Conservation (phyloP, 64 coral and sea anemone genomes). For the Stichodactyla helianthus region DNA sequence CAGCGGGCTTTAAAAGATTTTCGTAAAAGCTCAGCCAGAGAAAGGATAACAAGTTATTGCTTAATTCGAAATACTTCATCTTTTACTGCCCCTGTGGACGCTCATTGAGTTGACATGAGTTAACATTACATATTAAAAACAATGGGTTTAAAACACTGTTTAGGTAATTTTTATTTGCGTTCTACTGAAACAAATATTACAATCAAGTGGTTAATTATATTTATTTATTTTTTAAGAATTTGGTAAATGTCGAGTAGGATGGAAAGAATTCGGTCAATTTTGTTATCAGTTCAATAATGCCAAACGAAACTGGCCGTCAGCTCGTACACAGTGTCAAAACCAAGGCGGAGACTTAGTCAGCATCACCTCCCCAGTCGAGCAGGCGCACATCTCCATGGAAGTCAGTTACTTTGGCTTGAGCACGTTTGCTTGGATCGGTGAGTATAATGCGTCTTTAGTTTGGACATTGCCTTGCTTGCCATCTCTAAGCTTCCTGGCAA, state of each 20-base stretch:
- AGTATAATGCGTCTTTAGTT: neutral
- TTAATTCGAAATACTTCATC: no score
- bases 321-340: slow-evolving; percentile 43
- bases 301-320: slow-evolving; percentile 43
- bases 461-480: no score
- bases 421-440: slow-evolving; percentile 69
- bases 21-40: no score
- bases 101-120: no score
- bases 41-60: no score
- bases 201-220: neutral
- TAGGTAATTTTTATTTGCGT: no score
- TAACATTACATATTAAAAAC: no score
- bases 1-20: no score
- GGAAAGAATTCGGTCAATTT: slow-evolving; percentile 80
- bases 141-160: no score
- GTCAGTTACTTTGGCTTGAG: slow-evolving; percentile 54
- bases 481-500: no score
- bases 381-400: slow-evolving; percentile 76
- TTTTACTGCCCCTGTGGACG: no score
- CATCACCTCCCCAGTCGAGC: slow-evolving; percentile 77
- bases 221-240: slow-evolving; percentile 39
- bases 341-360: slow-evolving; percentile 65
- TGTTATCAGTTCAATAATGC: slow-evolving; percentile 68
- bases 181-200: no score
- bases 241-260: slow-evolving; percentile 61